Evolutionary conservation across 2,113 vertebrate genomes (phyloP), one percentile per base, ranked within the genome.

Genomic region (Protomyctophum bolini): DNA sequence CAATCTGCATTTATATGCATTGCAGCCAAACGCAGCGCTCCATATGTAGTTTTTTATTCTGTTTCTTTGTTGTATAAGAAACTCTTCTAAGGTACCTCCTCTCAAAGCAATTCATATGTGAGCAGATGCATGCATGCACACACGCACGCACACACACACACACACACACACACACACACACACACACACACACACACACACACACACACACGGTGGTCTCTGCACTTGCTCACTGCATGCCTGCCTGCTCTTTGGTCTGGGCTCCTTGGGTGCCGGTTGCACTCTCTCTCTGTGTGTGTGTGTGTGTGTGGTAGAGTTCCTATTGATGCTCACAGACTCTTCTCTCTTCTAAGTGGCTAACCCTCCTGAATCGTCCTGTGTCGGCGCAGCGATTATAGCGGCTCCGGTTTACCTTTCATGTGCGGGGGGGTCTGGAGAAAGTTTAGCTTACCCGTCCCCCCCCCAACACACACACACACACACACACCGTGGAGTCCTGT

Each of bases 271-370:
- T 65, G 58, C 52, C 48, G 58, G 61, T 54, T 6, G 48, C 50
- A 54, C n/a, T n/a, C n/a, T 14, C 50, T 46, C 4, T 52, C 14
- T 51, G 41, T 51, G 63, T 48, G 50, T 46, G 21, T 67, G 55
- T 86, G 72, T 90, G 86, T 52, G 86, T 87, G 83, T 91, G 80
- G 82, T 83, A 66, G 69, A 75, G 74, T 60, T 41, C 76, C 79
- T 57, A 75, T 83, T 81, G 88, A 81, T 52, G 74, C 84, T 55
- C 74, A 72, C 79, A 55, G 75, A 73, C 81, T 79, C 79, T 69
- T 90, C 90, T 90, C 88, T 91, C 77, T 91, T 92, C 86, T 87
- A 90, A 93, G 87, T 91, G 90, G 86, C 83, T 80, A 41, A 83
- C 86, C 86, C 86, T 90, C 79, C 86, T 90, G 75, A 87, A 87